These are phyloP conservation scores for Cyanistes caeruleus DNA, from an alignment of 2,113 vertebrate genomes.

Conservation along the genomic window DNA sequence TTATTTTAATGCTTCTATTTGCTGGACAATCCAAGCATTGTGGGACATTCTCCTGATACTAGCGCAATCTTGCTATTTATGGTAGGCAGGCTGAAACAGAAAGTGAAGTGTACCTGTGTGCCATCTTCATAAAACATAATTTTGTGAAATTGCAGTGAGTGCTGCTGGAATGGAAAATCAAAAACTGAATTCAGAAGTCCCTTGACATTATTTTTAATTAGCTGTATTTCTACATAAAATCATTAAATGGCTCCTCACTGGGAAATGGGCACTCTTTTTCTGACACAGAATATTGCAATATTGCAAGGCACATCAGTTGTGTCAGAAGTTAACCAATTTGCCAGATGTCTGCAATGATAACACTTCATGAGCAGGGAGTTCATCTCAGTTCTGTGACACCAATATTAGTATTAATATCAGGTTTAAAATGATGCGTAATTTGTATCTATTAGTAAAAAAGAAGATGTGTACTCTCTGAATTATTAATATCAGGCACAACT, in stretches of 20 bases:
- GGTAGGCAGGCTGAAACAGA: slow-evolving; percentile 19
- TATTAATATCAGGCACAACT: slow-evolving; percentile 43
- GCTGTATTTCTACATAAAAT: slow-evolving; percentile 58
- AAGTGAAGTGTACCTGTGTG: slow-evolving; percentile 1
- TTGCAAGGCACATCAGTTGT: slow-evolving; percentile 62
- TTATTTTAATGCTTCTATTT: slow-evolving; percentile 31
- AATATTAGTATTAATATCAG: slow-evolving; percentile 64
- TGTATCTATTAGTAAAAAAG: slow-evolving; percentile 65
- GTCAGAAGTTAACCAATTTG: slow-evolving; percentile 75
- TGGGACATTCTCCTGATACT: slow-evolving; percentile 1
- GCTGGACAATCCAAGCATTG: slow-evolving; percentile 21
- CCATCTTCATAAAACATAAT: slow-evolving; percentile 20
- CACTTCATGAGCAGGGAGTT: slow-evolving; percentile 52
- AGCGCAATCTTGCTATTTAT: neutral
- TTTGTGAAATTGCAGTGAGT: slow-evolving; percentile 42
- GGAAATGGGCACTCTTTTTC: slow-evolving; percentile 33
- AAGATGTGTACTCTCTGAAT: slow-evolving; percentile 47
- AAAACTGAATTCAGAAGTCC: slow-evolving; percentile 39
- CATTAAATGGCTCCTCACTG: slow-evolving; percentile 58
- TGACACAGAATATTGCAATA: slow-evolving; percentile 49
- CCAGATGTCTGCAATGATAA: slow-evolving; percentile 66
- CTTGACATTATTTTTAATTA: slow-evolving; percentile 61
- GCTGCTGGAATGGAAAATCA: slow-evolving; percentile 15
- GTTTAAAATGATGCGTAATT: slow-evolving; percentile 61
- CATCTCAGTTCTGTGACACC: slow-evolving; percentile 50